Percentiles rank a stretch among this genome's conserved stretches.
Conservation (phyloP, 2,888 invertebrate genomes). For the Endomychus coccineus region DNA sequence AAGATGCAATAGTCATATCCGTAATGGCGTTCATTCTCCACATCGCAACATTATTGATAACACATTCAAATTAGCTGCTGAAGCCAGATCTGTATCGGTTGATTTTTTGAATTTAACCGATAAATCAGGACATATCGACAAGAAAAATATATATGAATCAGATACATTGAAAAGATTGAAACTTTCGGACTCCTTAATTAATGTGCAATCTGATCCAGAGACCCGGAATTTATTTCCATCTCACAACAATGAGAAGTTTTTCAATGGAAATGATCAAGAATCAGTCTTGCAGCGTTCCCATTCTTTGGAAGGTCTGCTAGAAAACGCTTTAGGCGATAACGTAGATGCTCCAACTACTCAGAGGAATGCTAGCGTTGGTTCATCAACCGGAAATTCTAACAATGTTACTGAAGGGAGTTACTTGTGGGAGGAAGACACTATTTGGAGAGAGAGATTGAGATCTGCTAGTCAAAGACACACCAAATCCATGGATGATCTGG, state of each 20-base stretch:
- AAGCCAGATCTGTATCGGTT: constrained; percentile 56
- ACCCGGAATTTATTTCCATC: constrained; percentile 42
- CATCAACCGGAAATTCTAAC: constrained; percentile 8
- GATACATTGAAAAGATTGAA: constrained; percentile 54
- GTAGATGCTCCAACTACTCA: constrained; percentile 12
- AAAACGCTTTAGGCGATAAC: constrained; percentile 43
- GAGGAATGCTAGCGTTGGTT: constrained; percentile 1
- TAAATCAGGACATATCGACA: constrained; percentile 57
- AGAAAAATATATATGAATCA: constrained; percentile 66
- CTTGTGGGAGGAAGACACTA: constrained; percentile 74
- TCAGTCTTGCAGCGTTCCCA: constrained; percentile 50
- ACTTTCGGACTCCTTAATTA: constrained; percentile 48
- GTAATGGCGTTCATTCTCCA: constrained; percentile 21
- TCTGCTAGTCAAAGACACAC: constrained; percentile 75
- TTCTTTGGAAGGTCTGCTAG: constrained; percentile 53
- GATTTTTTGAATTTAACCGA: constrained; percentile 60
- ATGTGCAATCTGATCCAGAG: constrained; percentile 46
- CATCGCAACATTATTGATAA: constrained; percentile 28
- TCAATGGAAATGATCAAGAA: constrained; percentile 21
- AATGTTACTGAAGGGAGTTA: constrained; percentile 54
- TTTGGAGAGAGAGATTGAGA: constrained; percentile 74
- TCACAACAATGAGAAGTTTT: constrained; percentile 34
- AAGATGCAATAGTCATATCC: constrained; percentile 36
- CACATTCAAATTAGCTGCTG: constrained; percentile 50
- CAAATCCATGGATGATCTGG: constrained; percentile 74